These are phyloP conservation scores for Dendrocopos noguchii DNA, from an alignment of 2,113 vertebrate genomes.

Conservation along the genomic window DNA sequence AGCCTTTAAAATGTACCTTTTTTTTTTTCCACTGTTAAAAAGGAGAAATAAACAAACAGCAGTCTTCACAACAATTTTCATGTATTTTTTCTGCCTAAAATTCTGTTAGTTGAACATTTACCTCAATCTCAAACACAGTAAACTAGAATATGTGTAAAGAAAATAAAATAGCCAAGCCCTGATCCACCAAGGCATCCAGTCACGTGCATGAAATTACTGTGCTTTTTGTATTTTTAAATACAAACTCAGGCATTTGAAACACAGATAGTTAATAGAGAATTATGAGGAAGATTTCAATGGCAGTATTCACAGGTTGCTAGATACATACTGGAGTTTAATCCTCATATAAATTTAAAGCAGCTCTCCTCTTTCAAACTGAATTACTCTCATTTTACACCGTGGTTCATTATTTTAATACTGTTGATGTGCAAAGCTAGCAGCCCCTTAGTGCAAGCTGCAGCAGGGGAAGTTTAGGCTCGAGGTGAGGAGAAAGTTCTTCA, in stretches of 20 bases:
- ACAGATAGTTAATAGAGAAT: not conserved
- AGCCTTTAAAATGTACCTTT: not conserved
- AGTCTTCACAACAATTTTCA: not conserved
- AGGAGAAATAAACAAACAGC: not conserved
- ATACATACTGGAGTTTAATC: not conserved
- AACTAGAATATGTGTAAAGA: not conserved
- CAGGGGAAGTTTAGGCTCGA: too few species aligned
- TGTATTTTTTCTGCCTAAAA: not conserved
- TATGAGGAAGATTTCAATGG: not conserved
- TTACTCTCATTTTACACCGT: not conserved
- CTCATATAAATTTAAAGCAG: not conserved
- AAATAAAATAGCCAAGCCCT: not conserved
- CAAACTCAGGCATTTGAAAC: not conserved
- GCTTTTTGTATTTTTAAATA: not conserved
- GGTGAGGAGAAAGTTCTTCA: too few species aligned
- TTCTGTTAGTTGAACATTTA: not conserved
- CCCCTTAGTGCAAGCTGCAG: not conserved
- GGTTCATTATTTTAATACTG: not conserved
- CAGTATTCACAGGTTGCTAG: not conserved
- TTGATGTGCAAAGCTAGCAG: constrained; percentile 2
- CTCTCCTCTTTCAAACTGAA: not conserved
- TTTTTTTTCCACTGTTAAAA: not conserved
- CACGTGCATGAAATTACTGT: not conserved
- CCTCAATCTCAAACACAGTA: not conserved
- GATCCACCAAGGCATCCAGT: not conserved